A percentile compares a stretch with the other conserved stretches of the same genome.
These are phyloP conservation scores for Grallaria varia DNA, from an alignment of 2,113 vertebrate genomes.

Conservation along the genomic window DNA sequence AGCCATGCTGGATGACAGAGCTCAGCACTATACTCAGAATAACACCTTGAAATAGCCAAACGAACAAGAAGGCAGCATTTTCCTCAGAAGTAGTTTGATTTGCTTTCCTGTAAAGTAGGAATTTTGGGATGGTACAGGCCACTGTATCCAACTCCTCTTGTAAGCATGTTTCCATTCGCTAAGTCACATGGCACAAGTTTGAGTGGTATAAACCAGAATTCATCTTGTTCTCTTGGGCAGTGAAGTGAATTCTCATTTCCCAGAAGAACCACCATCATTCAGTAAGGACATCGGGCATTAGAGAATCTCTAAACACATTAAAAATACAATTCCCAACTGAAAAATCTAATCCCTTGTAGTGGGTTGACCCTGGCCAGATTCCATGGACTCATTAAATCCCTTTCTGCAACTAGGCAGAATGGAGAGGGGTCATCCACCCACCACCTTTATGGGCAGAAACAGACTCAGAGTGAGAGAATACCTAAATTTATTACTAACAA, in stretches of 20 bases:
- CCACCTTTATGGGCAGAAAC: too few relatives aligned
- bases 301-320: neutral
- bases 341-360: neutral
- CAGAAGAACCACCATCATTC: neutral
- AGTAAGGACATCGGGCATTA: neutral
- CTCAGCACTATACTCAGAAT: neutral
- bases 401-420: too few relatives aligned
- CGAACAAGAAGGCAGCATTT: neutral
- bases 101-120: neutral
- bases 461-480: too few relatives aligned
- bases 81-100: neutral
- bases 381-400: too few relatives aligned
- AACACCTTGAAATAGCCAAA: neutral
- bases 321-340: neutral
- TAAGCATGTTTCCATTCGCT: neutral
- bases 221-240: neutral
- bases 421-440: too few relatives aligned
- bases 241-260: neutral
- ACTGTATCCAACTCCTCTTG: neutral
- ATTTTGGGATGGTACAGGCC: neutral
- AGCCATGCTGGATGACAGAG: neutral
- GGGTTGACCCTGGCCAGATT: too few relatives aligned
- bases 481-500: too few relatives aligned
- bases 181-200: accelerated
- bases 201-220: neutral